Conservation (phyloP, 2,113 vertebrate genomes). For the Corvus hawaiiensis region DNA sequence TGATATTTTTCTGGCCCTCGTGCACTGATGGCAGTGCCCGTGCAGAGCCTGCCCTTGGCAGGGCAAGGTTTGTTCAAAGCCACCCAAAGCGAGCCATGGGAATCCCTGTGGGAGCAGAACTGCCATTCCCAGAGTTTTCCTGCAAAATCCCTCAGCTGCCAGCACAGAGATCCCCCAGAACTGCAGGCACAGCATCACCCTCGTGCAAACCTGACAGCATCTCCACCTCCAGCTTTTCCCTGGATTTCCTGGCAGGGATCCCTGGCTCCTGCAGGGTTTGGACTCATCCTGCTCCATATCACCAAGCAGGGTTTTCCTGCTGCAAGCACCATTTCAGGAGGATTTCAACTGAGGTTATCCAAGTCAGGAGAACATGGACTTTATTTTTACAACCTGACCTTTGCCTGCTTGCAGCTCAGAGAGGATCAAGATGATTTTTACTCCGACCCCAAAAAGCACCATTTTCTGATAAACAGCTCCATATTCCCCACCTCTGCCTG, state of each 20-base stretch:
- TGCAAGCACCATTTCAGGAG: neutral
- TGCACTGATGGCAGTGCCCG: rapidly evolving
- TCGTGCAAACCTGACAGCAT: neutral
- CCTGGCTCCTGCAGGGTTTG: neutral
- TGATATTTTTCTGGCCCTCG: neutral
- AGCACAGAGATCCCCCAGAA: neutral
- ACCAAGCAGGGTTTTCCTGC: neutral
- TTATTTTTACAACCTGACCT: neutral
- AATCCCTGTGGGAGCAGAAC: neutral
- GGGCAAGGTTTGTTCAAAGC: neutral
- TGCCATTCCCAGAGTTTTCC: neutral
- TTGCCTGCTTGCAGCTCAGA: rapidly evolving
- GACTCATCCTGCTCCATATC: neutral
- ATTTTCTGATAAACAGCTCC: neutral
- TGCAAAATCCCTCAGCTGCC: neutral
- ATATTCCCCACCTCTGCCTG: neutral
- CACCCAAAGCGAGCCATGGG: neutral
- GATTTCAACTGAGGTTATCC: neutral
- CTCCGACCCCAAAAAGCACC: rapidly evolving
- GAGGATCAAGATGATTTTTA: neutral
- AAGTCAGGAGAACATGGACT: neutral
- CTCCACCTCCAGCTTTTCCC: neutral
- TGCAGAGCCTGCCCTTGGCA: neutral
- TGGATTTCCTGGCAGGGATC: neutral
- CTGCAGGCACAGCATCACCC: neutral